Evolutionary conservation across 1,140 invertebrate species (phyloP).

Genomic region (Bombus cullumanus): DNA sequence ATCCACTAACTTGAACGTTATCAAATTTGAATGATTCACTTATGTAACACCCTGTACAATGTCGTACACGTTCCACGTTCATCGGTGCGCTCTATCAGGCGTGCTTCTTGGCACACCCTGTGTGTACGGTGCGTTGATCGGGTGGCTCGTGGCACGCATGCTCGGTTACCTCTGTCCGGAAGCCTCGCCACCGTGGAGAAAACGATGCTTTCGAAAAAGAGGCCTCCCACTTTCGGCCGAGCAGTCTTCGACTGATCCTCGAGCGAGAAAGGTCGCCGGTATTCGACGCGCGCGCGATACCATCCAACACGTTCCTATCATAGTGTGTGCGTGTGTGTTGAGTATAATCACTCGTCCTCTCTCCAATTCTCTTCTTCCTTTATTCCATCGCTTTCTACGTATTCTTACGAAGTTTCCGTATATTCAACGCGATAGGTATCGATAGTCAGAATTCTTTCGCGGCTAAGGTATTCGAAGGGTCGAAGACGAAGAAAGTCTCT

Average conservation of each 20-base stretch:
- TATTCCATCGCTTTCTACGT: too few relatives aligned
- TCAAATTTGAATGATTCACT: background rate
- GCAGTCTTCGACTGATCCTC: slow-evolving; percentile 67
- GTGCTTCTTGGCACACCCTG: slow-evolving; percentile 59
- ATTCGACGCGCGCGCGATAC: background rate
- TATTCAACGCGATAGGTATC: background rate
- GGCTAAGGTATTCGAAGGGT: too few relatives aligned
- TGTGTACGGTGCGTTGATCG: slow-evolving; percentile 53
- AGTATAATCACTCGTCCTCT: background rate
- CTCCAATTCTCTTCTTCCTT: too few relatives aligned
- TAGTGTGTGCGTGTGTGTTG: background rate
- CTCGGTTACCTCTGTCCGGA: slow-evolving; percentile 65
- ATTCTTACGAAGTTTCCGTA: background rate
- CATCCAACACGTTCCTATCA: slow-evolving; percentile 38
- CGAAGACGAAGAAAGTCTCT: background rate
- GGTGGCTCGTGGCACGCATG: slow-evolving; percentile 61
- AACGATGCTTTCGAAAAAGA: slow-evolving; percentile 64
- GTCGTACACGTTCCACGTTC: background rate
- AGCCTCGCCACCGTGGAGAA: slow-evolving; percentile 63
- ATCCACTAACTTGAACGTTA: background rate
- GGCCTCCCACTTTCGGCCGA: slow-evolving; percentile 50
- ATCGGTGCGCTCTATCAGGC: background rate
- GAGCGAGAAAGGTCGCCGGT: slow-evolving; percentile 50
- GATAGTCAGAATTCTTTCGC: too few relatives aligned
- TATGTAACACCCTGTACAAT: background rate